Conservation (phyloP, 2,797 vertebrate species). For the Falco concolor region DNA sequence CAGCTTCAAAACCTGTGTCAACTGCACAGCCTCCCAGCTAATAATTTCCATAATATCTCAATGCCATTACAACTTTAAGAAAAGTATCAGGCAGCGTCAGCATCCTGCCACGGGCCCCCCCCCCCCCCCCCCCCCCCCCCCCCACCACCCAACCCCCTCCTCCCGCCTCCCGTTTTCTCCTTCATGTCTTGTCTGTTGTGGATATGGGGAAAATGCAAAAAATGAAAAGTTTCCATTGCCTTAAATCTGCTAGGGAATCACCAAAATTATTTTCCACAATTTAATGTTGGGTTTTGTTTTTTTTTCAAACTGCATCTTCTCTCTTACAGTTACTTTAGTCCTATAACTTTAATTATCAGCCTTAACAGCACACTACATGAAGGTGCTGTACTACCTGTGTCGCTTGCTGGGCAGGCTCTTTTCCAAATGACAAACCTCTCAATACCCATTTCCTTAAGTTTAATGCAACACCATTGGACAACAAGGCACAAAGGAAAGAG, state of each 20-base stretch:
- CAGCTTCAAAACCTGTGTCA: neutral
- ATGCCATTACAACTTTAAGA: neutral
- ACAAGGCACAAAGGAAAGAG: neutral
- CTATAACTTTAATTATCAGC: neutral
- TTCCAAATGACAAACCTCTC: neutral
- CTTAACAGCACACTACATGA: neutral
- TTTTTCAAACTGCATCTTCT: neutral
- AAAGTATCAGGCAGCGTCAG: neutral
- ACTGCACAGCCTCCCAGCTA: neutral
- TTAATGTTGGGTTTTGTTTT: no score
- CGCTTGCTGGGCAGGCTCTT: neutral
- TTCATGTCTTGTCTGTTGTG: neutral
- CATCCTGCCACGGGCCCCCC: no score
- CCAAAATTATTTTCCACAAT: neutral
- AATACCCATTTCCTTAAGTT: neutral
- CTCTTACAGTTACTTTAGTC: neutral
- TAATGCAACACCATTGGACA: neutral
- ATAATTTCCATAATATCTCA: neutral
- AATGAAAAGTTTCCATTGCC: neutral
- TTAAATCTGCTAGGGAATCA: neutral
- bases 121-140: no score
- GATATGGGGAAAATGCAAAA: neutral
- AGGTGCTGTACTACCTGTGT: neutral
- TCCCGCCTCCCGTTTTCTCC: rapidly evolving
- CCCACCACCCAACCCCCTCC: rapidly evolving